Conservation (phyloP, 2,113 vertebrate species). For the Petroica traversi region DNA sequence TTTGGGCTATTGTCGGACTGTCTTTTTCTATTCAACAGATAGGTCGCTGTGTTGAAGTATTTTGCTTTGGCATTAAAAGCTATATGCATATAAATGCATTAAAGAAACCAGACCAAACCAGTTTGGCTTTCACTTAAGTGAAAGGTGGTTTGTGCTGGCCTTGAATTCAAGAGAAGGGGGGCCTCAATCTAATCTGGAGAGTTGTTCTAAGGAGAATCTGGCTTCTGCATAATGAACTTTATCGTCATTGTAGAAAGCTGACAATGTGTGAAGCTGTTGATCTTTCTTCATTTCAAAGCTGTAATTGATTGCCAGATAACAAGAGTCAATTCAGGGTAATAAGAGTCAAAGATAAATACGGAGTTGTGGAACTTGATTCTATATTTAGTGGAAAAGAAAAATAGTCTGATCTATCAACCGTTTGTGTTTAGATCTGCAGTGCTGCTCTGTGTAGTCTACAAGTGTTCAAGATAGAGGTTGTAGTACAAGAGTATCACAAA, state of each 20-base stretch:
- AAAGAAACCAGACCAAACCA: conserved; percentile 12
- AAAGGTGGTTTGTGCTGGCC: neutral
- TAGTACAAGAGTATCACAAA: neutral
- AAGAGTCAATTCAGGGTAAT: conserved; percentile 7
- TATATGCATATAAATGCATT: neutral
- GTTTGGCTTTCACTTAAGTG: neutral
- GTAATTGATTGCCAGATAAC: conserved; percentile 15
- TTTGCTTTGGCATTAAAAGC: conserved; percentile 16
- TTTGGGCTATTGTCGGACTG: neutral
- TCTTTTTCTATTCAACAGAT: neutral
- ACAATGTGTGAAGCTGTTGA: conserved; percentile 6
- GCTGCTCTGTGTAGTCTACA: neutral
- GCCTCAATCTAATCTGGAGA: neutral
- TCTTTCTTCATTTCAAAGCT: conserved; percentile 12
- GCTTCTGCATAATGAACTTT: conserved; percentile 11
- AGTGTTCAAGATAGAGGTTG: neutral
- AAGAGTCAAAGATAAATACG: neutral
- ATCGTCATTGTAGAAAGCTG: neutral
- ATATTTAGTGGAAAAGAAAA: neutral
- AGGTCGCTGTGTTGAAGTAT: neutral
- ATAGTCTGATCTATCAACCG: neutral
- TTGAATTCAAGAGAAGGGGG: neutral
- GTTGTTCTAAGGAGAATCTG: neutral
- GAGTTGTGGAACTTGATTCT: neutral
- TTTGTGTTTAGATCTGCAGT: neutral